phyloP scores from a whole-genome alignment of 1,140 invertebrate species.

The Meloidogyne hapla region DNA sequence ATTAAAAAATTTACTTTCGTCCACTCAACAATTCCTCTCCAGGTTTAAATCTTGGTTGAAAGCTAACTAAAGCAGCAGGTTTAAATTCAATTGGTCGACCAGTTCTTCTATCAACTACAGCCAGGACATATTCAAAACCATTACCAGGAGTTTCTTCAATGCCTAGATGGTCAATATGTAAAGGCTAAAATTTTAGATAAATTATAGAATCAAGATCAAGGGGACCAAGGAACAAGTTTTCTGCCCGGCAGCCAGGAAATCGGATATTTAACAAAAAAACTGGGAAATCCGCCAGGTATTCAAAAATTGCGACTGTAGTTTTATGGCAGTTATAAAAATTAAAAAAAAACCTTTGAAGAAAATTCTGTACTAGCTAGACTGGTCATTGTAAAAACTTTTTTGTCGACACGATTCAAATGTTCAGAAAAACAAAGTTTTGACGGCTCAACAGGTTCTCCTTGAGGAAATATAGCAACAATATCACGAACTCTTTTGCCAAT shows the following conservation, averaged over 20 bases:
- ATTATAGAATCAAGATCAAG: background rate
- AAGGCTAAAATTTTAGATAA: background rate
- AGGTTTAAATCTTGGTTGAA: conserved; percentile 13
- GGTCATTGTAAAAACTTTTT: conserved; percentile 1
- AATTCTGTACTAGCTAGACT: background rate
- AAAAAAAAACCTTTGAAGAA: conserved; percentile 3
- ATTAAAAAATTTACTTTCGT: background rate
- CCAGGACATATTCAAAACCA: conserved; percentile 24
- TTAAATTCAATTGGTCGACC: conserved; percentile 9
- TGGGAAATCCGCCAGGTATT: background rate
- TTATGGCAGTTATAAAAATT: background rate
- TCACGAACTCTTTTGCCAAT: background rate
- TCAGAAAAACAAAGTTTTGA: conserved; percentile 3
- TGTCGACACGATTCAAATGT: background rate
- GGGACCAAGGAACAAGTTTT: too few species aligned
- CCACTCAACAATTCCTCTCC: background rate
- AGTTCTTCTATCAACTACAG: conserved; percentile 11
- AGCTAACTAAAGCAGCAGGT: conserved; percentile 18
- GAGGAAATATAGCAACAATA: background rate
- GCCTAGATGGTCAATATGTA: conserved; percentile 6
- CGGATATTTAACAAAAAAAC: background rate
- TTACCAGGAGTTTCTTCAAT: conserved; percentile 16
- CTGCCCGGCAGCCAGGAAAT: too few species aligned
- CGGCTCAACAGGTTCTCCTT: background rate
- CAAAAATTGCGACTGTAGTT: too few species aligned